Percentiles rank a stretch among this genome's conserved stretches.
These are phyloP conservation scores for Himalopsyche kuldschensis DNA, from an alignment of 2,888 invertebrate genomes.

Conservation along the genomic window DNA sequence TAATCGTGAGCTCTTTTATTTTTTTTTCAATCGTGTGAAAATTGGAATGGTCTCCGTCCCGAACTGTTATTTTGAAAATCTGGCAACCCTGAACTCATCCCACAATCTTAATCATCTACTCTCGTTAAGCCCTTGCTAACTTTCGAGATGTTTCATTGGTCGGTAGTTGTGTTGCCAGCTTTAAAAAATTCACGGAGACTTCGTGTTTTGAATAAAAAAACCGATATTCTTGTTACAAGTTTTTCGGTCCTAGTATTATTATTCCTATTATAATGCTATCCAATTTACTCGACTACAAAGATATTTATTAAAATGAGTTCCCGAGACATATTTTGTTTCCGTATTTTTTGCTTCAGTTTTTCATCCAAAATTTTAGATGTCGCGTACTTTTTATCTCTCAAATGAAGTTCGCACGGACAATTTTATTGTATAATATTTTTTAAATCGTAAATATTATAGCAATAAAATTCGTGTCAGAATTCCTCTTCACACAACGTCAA, in stretches of 20 bases:
- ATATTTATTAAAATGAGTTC: neutral
- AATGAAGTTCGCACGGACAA: too few relatives aligned
- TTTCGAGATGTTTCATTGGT: neutral
- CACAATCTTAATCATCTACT: too few relatives aligned
- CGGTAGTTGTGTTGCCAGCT: neutral
- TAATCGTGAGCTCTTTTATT: too few relatives aligned
- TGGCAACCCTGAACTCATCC: too few relatives aligned
- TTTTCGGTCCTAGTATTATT: neutral
- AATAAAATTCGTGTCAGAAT: too few relatives aligned
- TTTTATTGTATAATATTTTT: too few relatives aligned
- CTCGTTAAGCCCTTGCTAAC: neutral
- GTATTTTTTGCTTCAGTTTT: neutral
- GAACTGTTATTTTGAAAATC: too few relatives aligned
- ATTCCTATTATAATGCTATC: neutral
- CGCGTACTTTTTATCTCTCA: too few relatives aligned
- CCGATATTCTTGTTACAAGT: neutral
- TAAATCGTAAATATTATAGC: too few relatives aligned
- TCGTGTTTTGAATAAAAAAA: neutral
- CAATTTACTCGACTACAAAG: neutral
- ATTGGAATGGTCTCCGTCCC: too few relatives aligned
- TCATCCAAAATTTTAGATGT: neutral
- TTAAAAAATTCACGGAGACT: neutral
- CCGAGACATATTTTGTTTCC: neutral
- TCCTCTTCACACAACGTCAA: too few relatives aligned
- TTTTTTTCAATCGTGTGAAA: too few relatives aligned